Base-by-base conservation (phyloP, 92 coral and sea anemone species). In the Palythoa heliodiscus region DNA sequence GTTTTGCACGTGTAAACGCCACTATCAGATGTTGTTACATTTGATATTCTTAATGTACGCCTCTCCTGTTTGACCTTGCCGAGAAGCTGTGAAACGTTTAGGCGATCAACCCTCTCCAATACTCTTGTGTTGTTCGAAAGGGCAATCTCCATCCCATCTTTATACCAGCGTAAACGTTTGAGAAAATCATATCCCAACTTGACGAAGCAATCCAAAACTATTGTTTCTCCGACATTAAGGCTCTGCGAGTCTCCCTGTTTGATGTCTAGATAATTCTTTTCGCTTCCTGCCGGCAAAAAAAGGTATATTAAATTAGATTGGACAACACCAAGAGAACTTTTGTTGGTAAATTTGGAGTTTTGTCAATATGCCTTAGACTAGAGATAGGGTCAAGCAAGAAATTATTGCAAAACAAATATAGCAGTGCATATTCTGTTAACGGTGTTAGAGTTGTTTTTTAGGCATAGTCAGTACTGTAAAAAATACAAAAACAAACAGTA, bases 141-240 rank as follows among this genome's bases (percentile, higher is more conserved):
- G 4, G 3, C 55, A n/a, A 53, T 5, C 11, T 76, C 11, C 25
- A 11, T 5, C 25, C 23, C 67, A 54, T 76, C 48, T 76, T 76
- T 76, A 43, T 12, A 53, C 81, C 81, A 76, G 67, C 64, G 66
- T 76, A 76, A n/a, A 54, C 39, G 53, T 5, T 54, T 16, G 13
- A 53, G 81, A 24, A 35, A 19, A 19, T 47, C 25, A 24, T 53
- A 25, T 4, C 67, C 81, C 13, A 76, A 16, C 22, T 53, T 54
- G 15, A 76, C 40, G 35, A 76, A 54, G 29, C 81, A 76, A 6
- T 52, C 23, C 81, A 76, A 50, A 76, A 53, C 66, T 67, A 76
- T 13, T 29, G 81, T 76, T 2, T 76, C 81, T 24, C 81, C 81
- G 25, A 67, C 68, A 25, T 53, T 76, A 24, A 76, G 67, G 67